phyloP scores from a whole-genome alignment of 2,113 vertebrate genomes.

The Myocastor coypus region DNA sequence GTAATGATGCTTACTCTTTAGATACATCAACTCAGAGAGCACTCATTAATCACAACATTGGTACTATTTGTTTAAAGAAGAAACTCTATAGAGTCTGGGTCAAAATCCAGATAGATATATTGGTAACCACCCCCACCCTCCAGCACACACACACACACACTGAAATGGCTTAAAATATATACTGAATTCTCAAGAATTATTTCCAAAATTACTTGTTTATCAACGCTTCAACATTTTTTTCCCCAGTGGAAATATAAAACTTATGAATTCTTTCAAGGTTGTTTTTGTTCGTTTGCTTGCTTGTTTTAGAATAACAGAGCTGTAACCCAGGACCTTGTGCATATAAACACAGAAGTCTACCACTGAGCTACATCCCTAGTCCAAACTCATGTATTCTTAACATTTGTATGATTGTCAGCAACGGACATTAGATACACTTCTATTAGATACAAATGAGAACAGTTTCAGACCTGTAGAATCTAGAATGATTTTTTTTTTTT shows the following conservation, averaged over 20 bases:
- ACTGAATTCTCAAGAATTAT: too few relatives aligned
- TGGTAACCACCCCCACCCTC: too few relatives aligned
- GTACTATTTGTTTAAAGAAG: slow-evolving; percentile 8
- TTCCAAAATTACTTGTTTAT: slow-evolving; percentile 28
- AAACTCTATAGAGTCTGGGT: background rate
- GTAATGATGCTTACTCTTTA: background rate
- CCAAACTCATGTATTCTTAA: too few relatives aligned
- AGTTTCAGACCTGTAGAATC: background rate
- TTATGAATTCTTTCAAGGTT: background rate
- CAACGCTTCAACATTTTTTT: background rate
- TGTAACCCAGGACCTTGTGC: too few relatives aligned
- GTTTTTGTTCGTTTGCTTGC: too few relatives aligned
- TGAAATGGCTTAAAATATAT: background rate
- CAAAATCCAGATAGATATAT: background rate
- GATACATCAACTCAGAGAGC: background rate
- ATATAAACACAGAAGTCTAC: too few relatives aligned
- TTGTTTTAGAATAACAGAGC: too few relatives aligned
- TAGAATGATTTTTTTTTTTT: background rate
- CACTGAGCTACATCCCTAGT: too few relatives aligned
- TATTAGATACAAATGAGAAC: background rate
- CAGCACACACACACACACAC: background rate
- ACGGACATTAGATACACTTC: background rate
- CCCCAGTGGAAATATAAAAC: slow-evolving; percentile 28
- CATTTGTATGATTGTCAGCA: too few relatives aligned
- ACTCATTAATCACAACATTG: background rate